These are phyloP conservation scores for Melanchra persicariae DNA, from an alignment of 2,888 invertebrate species.

Conservation along the genomic window DNA sequence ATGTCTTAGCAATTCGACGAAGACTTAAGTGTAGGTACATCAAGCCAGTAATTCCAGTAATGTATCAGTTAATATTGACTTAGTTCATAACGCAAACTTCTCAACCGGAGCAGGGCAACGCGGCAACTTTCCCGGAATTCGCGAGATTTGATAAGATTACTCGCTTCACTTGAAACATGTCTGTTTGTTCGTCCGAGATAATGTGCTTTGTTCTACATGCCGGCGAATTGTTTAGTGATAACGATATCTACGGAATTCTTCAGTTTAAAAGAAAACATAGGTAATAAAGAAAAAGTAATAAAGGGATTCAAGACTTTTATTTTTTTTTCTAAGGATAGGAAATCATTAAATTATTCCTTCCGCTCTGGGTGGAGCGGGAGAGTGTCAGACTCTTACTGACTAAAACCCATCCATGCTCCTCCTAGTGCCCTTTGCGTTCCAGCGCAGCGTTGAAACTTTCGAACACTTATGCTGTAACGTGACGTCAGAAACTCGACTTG, in stretches of 20 bases:
- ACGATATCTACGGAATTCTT: conserved; percentile 45
- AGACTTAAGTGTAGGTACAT: not conserved
- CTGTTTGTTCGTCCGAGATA: conserved; percentile 58
- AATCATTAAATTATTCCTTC: too few relatives aligned
- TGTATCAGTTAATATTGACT: conserved; percentile 53
- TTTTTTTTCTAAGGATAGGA: too few relatives aligned
- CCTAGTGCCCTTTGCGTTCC: too few relatives aligned
- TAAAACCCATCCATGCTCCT: too few relatives aligned
- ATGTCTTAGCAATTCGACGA: not conserved
- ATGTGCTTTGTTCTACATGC: conserved; percentile 58
- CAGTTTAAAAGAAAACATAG: not conserved
- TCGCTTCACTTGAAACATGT: conserved; percentile 45
- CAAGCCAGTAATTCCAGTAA: conserved; percentile 37
- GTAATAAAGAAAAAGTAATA: too few relatives aligned
- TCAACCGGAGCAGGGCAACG: conserved; percentile 32
- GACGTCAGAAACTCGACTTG: too few relatives aligned
- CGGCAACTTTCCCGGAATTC: conserved; percentile 54
- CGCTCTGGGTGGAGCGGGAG: too few relatives aligned
- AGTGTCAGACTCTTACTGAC: too few relatives aligned
- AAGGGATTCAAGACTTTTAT: too few relatives aligned
- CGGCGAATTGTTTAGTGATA: conserved; percentile 53
- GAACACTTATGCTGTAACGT: too few relatives aligned
- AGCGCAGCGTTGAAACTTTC: too few relatives aligned
- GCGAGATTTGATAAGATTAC: conserved; percentile 64
- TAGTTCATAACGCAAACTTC: conserved; percentile 34